phyloP scores from a whole-genome alignment of 2,797 vertebrate genomes.

The Halcyon leucocephala region DNA sequence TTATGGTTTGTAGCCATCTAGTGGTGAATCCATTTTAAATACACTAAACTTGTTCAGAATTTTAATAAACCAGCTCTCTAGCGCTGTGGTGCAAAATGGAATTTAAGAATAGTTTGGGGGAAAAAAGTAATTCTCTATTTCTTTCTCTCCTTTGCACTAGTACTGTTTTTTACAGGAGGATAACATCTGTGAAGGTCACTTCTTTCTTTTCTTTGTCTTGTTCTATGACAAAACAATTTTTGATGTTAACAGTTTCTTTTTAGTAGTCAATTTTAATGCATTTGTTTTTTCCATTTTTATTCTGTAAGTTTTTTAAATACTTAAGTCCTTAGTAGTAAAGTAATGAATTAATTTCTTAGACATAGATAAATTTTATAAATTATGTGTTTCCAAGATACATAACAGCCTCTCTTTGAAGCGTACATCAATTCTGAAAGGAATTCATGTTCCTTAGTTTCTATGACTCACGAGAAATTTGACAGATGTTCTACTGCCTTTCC shows the following conservation, averaged over 20 bases:
- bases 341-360: not conserved
- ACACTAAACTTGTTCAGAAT: not conserved
- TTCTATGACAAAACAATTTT: not conserved
- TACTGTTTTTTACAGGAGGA: not conserved
- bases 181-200: not conserved
- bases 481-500: not conserved
- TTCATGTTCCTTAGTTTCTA: not conserved
- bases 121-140: not conserved
- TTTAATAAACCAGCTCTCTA: not conserved
- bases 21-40: slow-evolving; percentile 37
- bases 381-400: not conserved
- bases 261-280: not conserved
- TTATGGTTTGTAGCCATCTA: slow-evolving; percentile 62
- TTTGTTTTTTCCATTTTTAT: not conserved
- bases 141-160: not conserved
- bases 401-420: not conserved
- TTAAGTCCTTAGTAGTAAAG: not conserved
- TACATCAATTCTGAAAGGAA: not conserved
- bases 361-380: not conserved
- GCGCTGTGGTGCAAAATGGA: not conserved
- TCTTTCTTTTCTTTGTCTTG: not conserved
- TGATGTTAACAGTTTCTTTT: not conserved
- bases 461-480: not conserved
- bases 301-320: not conserved
- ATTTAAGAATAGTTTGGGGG: not conserved